These are phyloP conservation scores for Perognathus longimembris DNA, from an alignment of 2,113 vertebrate species.

Conservation along the genomic window DNA sequence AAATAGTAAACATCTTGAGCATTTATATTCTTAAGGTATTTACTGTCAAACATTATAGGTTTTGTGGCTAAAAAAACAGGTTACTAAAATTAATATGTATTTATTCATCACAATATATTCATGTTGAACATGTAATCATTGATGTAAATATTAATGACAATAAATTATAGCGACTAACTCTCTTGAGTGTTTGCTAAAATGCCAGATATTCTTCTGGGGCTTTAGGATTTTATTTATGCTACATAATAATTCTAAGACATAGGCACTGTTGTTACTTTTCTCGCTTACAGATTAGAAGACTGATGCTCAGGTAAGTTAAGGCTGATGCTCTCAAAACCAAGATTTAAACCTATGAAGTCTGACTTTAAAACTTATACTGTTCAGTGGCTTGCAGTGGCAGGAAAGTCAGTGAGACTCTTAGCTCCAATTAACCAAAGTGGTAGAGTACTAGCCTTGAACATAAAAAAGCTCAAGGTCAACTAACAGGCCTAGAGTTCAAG, in stretches of 20 bases:
- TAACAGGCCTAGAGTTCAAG: too few relatives aligned
- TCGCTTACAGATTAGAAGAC: background rate
- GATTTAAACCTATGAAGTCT: background rate
- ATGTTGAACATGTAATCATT: slow-evolving; percentile 33
- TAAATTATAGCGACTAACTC: background rate
- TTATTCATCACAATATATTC: slow-evolving; percentile 19
- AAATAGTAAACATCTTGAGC: background rate
- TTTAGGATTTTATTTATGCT: slow-evolving; percentile 7
- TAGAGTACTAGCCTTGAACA: too few relatives aligned
- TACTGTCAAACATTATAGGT: background rate
- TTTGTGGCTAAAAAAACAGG: background rate
- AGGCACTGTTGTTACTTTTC: background rate
- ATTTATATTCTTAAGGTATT: background rate
- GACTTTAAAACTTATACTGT: background rate
- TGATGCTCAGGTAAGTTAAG: background rate
- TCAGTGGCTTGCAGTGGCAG: background rate
- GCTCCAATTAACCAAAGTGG: too few relatives aligned
- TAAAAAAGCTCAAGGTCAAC: too few relatives aligned
- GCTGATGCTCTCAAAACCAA: background rate
- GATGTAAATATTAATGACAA: background rate
- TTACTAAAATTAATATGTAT: slow-evolving; percentile 13
- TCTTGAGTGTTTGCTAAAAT: background rate
- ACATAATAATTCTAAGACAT: background rate
- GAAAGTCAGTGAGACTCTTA: too few relatives aligned
- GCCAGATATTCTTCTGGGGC: background rate